Evolutionary conservation across 2,888 invertebrate species (phyloP), one percentile per base, ranked within the genome.

Genomic region (Tanypteryx hageni): DNA sequence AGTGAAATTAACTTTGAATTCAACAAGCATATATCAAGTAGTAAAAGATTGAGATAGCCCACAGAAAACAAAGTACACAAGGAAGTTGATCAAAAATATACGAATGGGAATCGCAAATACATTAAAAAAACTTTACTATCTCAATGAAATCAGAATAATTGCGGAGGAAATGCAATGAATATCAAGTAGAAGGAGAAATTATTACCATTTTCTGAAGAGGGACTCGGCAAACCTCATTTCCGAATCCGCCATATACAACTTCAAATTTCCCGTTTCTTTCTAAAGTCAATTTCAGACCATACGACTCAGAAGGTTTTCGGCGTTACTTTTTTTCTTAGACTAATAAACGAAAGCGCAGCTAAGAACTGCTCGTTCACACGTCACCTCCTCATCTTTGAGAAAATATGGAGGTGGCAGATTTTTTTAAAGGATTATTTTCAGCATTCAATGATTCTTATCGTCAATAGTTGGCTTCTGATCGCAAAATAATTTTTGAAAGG

Each of bases 141-240:
- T 22, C 27, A 1, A 5, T 44, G 44, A 5, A 5, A 44, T 44
- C 44, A 5, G 76, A 76, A 76, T 76, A 76, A 76, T 76, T 27
- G 27, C 76, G 22, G 76, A 27, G 11, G 22, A 76, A 76, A 76
- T 76, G 76, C 76, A 76, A 76, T 76, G 76, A 76, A 76, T 76
- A 76, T 76, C 22, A 76, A 76, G 22, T 22, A 76, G 76, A 27
- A 8, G 76, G 22, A 7, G 76, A 76, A 76, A 22, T 27, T 18
- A 76, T 76, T 27, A 76, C 18, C 11, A 76, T 76, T 22, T 76
- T 5, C 27, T 10, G 76, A 76, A 27, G 76, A 76, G 27, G 27
- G 76, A 27, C 22, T 27, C 76, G 76, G 13, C 22, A 27, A 76
- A 76, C 27, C 76, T 76, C 76, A 76, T 76, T 76, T 76, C 76